A percentile compares a stretch with the other conserved stretches of the same genome.
Conservation (phyloP, 2,888 invertebrate genomes). For the Sarcophaga rosellei region DNA sequence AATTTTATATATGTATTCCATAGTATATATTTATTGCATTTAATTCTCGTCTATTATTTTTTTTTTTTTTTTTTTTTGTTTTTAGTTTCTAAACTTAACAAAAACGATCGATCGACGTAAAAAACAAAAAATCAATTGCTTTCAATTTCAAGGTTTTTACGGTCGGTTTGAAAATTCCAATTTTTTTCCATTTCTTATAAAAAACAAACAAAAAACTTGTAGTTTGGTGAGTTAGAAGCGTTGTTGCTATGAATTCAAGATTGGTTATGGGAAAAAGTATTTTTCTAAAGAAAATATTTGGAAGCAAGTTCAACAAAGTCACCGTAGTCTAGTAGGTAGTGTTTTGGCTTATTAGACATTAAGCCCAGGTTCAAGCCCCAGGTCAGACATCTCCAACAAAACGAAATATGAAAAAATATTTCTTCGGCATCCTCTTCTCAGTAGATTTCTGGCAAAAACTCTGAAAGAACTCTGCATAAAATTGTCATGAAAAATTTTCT, state of each 20-base stretch:
- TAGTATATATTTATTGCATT: too few relatives aligned
- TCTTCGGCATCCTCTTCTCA: too few relatives aligned
- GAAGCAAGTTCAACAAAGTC: too few relatives aligned
- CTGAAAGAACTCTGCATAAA: too few relatives aligned
- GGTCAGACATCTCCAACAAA: too few relatives aligned
- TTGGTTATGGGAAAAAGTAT: not conserved
- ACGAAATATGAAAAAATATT: too few relatives aligned
- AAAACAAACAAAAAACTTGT: conserved; percentile 29
- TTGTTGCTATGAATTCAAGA: not conserved
- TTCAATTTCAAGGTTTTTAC: conserved; percentile 72
- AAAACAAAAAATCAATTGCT: conserved; percentile 69
- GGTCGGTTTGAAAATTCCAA: conserved; percentile 54
- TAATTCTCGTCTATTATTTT: too few relatives aligned
- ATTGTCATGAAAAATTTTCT: too few relatives aligned
- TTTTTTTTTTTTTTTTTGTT: conserved; percentile 5
- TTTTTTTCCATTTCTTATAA: conserved; percentile 45
- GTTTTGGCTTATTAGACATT: too few relatives aligned
- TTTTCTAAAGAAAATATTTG: not conserved
- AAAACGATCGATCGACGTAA: not conserved
- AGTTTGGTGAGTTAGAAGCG: conserved; percentile 27
- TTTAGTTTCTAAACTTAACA: conserved; percentile 34
- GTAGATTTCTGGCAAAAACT: too few relatives aligned
- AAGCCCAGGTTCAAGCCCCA: too few relatives aligned
- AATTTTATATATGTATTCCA: not conserved
- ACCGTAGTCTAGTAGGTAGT: too few relatives aligned